Evolutionary conservation across 2,797 vertebrate species (phyloP).

Genomic region (Sarcophilus harrisii): DNA sequence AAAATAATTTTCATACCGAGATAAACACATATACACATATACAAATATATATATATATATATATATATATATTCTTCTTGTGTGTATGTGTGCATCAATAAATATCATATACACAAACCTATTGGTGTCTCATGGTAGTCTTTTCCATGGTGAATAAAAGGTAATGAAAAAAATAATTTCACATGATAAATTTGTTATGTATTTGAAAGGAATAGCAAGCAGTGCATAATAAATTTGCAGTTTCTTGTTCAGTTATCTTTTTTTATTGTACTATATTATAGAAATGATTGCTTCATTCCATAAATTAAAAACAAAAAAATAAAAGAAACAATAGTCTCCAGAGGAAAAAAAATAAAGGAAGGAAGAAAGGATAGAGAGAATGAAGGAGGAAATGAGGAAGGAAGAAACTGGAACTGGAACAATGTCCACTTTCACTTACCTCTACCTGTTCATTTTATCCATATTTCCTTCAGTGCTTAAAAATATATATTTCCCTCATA

Average conservation of each 20-base stretch:
- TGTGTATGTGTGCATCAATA: too few species aligned
- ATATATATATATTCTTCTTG: too few species aligned
- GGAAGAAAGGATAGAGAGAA: background rate
- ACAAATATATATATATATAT: too few species aligned
- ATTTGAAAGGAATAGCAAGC: too few species aligned
- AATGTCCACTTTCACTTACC: background rate
- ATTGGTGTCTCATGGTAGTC: background rate
- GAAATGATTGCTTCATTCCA: background rate
- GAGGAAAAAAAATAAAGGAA: background rate
- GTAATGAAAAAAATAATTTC: background rate
- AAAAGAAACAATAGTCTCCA: background rate
- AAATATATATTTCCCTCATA: background rate
- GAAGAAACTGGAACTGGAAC: background rate
- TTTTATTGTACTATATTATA: background rate
- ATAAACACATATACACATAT: background rate
- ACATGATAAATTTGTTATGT: background rate
- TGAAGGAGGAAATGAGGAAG: background rate
- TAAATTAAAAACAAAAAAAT: background rate
- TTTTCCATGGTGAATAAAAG: background rate
- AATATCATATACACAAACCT: background rate
- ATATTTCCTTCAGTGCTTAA: background rate
- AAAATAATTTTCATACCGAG: too few species aligned
- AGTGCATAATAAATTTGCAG: too few species aligned
- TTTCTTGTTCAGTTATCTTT: too few species aligned
- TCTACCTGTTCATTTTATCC: background rate